Percentiles rank a stretch among this genome's conserved stretches.
Conservation (phyloP, 2,113 vertebrate genomes). For the Chascanopsetta lugubris region DNA sequence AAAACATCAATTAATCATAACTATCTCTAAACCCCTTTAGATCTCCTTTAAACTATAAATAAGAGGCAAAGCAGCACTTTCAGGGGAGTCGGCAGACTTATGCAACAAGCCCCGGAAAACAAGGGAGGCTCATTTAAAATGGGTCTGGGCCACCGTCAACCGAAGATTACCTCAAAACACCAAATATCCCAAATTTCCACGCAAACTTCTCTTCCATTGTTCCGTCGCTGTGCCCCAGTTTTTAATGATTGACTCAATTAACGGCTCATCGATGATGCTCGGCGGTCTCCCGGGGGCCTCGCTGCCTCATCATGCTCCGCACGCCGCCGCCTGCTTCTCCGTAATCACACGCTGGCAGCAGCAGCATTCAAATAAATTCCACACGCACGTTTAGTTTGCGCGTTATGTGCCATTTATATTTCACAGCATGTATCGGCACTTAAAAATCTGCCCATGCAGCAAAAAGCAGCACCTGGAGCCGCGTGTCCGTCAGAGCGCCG, state of each 20-base stretch:
- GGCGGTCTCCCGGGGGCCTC: neutral
- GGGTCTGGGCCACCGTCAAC: conserved; percentile 48
- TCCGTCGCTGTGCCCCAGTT: neutral
- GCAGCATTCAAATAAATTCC: conserved; percentile 16
- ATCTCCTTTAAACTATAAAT: conserved; percentile 50
- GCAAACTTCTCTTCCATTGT: conserved; percentile 14
- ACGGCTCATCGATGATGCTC: conserved; percentile 8
- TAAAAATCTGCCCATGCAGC: conserved; percentile 14
- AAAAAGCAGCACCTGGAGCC: conserved; percentile 4
- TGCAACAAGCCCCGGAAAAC: conserved; percentile 34
- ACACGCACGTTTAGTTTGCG: conserved; percentile 19
- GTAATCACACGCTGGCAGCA: conserved; percentile 5
- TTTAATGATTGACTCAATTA: conserved; percentile 25
- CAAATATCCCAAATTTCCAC: conserved; percentile 18
- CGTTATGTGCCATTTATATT: neutral
- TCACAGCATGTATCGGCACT: conserved; percentile 3
- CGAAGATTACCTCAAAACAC: conserved; percentile 33
- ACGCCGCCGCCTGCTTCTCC: neutral
- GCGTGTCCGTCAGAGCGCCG: neutral
- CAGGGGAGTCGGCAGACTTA: conserved; percentile 20
- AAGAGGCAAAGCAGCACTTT: conserved; percentile 18
- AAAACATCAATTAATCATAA: conserved; percentile 63
- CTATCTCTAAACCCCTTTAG: conserved; percentile 30
- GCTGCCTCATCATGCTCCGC: neutral
- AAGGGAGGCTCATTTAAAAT: conserved; percentile 59